phyloP scores from a whole-genome alignment of 2,113 vertebrate species.

The Onychostruthus taczanowskii region DNA sequence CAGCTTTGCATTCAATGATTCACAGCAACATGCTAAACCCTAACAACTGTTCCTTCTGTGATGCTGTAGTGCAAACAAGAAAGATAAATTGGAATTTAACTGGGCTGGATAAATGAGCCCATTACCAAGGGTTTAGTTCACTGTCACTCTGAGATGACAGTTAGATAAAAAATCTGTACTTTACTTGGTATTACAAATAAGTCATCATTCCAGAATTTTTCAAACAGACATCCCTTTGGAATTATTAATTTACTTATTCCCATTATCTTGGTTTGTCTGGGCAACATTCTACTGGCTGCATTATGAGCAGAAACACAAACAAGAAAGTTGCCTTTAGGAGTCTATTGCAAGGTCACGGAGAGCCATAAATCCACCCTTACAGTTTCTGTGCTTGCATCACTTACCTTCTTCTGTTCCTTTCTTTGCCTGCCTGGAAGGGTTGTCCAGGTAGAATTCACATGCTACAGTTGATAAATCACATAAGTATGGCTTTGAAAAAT shows the following conservation, averaged over 20 bases:
- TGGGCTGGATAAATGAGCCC: slow-evolving; percentile 11
- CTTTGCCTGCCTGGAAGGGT: neutral
- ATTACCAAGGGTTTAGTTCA: slow-evolving; percentile 33
- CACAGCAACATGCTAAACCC: neutral
- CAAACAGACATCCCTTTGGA: neutral
- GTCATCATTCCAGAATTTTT: slow-evolving; percentile 8
- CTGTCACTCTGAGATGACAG: slow-evolving; percentile 21
- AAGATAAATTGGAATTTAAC: slow-evolving; percentile 41
- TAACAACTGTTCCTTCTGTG: neutral
- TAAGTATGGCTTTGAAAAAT: neutral
- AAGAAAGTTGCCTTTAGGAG: neutral
- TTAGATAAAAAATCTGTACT: slow-evolving; percentile 31
- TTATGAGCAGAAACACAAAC: neutral
- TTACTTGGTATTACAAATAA: neutral
- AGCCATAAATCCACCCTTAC: neutral
- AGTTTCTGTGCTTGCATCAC: neutral
- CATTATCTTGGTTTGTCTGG: neutral
- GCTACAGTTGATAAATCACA: neutral
- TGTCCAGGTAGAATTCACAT: neutral
- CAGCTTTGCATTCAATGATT: neutral
- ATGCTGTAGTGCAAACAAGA: neutral
- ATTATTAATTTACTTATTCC: neutral
- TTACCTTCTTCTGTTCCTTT: neutral
- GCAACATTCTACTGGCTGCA: neutral
- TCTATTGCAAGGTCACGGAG: neutral